Conservation (phyloP, 1,140 invertebrate genomes). For the Drosophila neocordata region DNA sequence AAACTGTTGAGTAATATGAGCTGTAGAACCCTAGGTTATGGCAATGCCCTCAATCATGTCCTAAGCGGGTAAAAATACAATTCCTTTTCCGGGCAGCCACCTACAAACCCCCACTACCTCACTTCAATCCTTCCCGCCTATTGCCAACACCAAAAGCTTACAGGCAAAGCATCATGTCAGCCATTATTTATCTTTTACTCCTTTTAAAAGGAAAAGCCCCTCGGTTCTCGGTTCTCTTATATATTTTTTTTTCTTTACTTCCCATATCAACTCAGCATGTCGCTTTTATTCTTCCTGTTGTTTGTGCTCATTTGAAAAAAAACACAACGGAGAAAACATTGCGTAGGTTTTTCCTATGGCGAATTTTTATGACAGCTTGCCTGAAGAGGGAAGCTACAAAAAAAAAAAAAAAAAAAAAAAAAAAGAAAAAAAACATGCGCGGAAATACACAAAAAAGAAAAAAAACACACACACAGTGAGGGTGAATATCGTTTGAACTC, state of each 20-base stretch:
- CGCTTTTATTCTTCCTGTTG: slow-evolving; percentile 30
- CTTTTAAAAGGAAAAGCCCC: slow-evolving; percentile 50
- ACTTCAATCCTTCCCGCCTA: background rate
- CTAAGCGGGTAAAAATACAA: slow-evolving; percentile 6
- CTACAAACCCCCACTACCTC: background rate
- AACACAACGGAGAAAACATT: slow-evolving; percentile 27
- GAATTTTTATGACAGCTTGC: slow-evolving; percentile 76
- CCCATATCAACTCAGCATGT: slow-evolving; percentile 48
- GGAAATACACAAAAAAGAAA: slow-evolving; percentile 32
- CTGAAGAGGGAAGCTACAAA: slow-evolving; percentile 13
- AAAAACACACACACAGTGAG: background rate
- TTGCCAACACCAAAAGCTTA: slow-evolving; percentile 20
- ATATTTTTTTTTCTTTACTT: background rate
- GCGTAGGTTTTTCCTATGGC: slow-evolving; percentile 67
- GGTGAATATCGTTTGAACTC: slow-evolving; percentile 70
- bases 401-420: slow-evolving; percentile 22
- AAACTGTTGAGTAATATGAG: slow-evolving; percentile 50
- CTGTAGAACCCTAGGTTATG: slow-evolving; percentile 56
- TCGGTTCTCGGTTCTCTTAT: background rate
- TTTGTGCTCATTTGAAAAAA: slow-evolving; percentile 53
- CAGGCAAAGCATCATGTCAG: slow-evolving; percentile 60
- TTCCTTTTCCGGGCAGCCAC: slow-evolving; percentile 17
- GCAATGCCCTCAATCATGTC: slow-evolving; percentile 64
- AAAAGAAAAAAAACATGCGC: slow-evolving; percentile 24
- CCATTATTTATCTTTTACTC: slow-evolving; percentile 78